Base-by-base conservation (phyloP, 2,888 invertebrate species). In the Platycnemis pennipes region DNA sequence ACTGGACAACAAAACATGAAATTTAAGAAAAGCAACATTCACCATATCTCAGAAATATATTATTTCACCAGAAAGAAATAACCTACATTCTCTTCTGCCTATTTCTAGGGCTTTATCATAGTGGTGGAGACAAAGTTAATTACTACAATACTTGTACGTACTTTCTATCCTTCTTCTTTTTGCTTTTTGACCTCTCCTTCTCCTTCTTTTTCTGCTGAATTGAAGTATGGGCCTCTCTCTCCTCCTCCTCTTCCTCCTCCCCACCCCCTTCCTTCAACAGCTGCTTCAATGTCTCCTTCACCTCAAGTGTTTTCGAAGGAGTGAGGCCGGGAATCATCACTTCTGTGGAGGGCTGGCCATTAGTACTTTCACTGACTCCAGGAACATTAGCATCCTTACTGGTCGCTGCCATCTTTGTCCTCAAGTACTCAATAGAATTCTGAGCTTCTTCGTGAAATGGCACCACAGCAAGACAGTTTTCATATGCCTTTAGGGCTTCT, bases 371-470 rank as follows among this genome's bases (percentile, higher is more conserved):
- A 26, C 37, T n/a, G 26, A 45, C 94, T 37, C 45, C 45, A 53
- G 91, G 22, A 42, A 94, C 31, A 42, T 22, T 69, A 8, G 63
- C n/a, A 22, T 11, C 53, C 42, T 95, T 94, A 16, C 95, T 94
- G 94, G 95, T 95, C 5, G 95, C 53, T 0, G 69, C 96, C 1
- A 96, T 96, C 96, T 98, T 98, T 94, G 98, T 97, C 96, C 98
- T 98, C 95, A 99, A 97, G 95, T 98, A 98, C 95, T 98, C 98
- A 95, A 99, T 97, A 0, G 98, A 98, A 95, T 98, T 98, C 95
- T 98, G 98, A 0, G 99, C 99, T 96, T 99, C 99, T 95, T 98
- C 98, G 96, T 99, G 99, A 96, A 98, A 98, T 0, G 99, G 98
- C 96, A 98, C 98, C 94, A 99, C 98, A 11, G 98, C 97, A 94